Evolutionary conservation across 2,113 vertebrate genomes (phyloP).

Genomic region (Vombatus ursinus): DNA sequence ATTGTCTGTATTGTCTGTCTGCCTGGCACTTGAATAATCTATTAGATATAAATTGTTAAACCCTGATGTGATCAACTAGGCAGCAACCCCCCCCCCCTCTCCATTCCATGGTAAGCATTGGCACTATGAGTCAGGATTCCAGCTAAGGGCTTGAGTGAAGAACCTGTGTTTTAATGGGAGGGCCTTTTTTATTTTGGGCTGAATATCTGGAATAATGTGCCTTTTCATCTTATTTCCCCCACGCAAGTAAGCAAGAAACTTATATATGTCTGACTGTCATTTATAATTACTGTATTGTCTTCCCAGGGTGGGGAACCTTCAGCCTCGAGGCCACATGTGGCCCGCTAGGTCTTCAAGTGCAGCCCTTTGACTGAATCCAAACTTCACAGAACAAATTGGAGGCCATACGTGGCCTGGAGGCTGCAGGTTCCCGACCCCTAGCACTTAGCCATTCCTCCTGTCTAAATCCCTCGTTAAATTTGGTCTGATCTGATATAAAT

Average conservation of each 20-base stretch:
- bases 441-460: too few relatives aligned
- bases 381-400: too few relatives aligned
- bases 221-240: background rate
- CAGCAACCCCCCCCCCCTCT: too few relatives aligned
- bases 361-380: too few relatives aligned
- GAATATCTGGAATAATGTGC: background rate
- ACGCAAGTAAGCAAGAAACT: background rate
- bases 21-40: background rate
- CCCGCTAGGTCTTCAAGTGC: too few relatives aligned
- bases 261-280: background rate
- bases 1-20: background rate
- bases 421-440: too few relatives aligned
- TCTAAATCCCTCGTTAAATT: too few relatives aligned
- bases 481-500: background rate
- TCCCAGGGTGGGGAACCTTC: background rate
- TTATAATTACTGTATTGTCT: background rate
- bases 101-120: background rate
- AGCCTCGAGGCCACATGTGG: too few relatives aligned
- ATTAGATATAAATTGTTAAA: too few relatives aligned
- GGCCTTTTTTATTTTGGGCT: background rate
- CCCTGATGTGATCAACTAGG: background rate
- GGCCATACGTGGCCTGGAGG: too few relatives aligned
- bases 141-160: background rate
- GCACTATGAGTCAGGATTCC: background rate
- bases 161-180: background rate